Conservation (phyloP, 2,113 vertebrate genomes). For the Colinus virginianus region DNA sequence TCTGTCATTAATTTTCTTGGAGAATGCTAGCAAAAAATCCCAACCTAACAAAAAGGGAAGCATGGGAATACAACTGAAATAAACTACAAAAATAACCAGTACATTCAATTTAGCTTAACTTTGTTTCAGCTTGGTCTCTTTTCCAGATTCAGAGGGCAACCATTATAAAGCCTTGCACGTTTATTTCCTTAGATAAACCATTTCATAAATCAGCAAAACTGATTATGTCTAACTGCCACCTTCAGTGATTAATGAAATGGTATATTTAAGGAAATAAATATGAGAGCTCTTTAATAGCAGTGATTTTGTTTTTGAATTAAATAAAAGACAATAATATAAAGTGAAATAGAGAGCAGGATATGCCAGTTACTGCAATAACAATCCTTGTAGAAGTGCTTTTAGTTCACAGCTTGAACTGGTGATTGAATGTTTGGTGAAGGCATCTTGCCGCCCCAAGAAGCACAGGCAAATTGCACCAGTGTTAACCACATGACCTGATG, state of each 20-base stretch:
- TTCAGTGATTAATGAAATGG: not conserved
- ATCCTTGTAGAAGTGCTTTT: not conserved
- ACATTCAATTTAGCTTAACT: not conserved
- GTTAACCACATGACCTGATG: too few species aligned
- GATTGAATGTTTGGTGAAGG: too few species aligned
- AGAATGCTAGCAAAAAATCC: not conserved
- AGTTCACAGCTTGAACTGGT: too few species aligned
- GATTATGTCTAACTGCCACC: not conserved
- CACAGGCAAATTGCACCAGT: too few species aligned
- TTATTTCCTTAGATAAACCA: conserved; percentile 31
- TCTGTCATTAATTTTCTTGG: not conserved
- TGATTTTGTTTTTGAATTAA: not conserved
- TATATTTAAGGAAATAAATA: conserved; percentile 29
- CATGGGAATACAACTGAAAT: not conserved
- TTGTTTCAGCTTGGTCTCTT: not conserved
- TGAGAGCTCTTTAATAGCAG: not conserved
- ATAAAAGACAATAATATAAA: not conserved
- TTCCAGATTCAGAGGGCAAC: not conserved
- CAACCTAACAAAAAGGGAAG: not conserved
- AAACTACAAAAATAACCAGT: not conserved
- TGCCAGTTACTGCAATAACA: not conserved
- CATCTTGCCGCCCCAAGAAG: too few species aligned
- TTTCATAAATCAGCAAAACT: conserved; percentile 16
- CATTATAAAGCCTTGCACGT: not conserved
- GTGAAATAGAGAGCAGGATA: not conserved